These are phyloP conservation scores for Rhagoletis zephyria DNA, from an alignment of 1,140 invertebrate genomes.

Conservation along the genomic window DNA sequence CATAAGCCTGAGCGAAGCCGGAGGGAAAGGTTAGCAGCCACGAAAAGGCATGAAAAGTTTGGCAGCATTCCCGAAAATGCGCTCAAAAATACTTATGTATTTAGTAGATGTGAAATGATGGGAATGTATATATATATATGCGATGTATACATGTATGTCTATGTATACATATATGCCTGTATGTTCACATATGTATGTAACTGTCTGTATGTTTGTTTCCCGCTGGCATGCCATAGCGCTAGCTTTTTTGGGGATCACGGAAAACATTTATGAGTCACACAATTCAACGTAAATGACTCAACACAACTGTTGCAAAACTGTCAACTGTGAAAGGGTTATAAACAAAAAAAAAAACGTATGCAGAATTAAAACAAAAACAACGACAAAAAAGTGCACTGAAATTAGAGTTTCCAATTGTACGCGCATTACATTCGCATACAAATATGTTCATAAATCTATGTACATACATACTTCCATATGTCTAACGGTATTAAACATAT, in stretches of 20 bases:
- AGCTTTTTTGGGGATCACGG: constrained; percentile 4
- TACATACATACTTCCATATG: not conserved
- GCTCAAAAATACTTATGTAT: not conserved
- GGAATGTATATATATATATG: not conserved
- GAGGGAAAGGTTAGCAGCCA: not conserved
- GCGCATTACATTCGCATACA: not conserved
- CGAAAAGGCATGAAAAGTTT: constrained; percentile 23
- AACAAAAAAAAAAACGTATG: not conserved
- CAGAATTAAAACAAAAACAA: not conserved
- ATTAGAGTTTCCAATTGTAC: constrained; percentile 25
- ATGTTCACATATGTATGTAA: not conserved
- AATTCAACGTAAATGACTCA: constrained; percentile 45
- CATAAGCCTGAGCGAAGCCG: not conserved
- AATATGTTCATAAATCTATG: no score
- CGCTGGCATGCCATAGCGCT: not conserved
- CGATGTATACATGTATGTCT: not conserved
- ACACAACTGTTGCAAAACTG: constrained; percentile 23
- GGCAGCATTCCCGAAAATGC: not conserved
- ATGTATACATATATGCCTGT: not conserved
- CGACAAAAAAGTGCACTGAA: not conserved
- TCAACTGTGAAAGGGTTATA: not conserved
- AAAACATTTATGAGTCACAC: constrained; percentile 49
- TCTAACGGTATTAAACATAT: not conserved
- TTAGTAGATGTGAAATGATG: no score
- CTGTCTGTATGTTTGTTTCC: not conserved